Conservation (phyloP, 2,888 invertebrate species). For the Yponomeuta malinellus region DNA sequence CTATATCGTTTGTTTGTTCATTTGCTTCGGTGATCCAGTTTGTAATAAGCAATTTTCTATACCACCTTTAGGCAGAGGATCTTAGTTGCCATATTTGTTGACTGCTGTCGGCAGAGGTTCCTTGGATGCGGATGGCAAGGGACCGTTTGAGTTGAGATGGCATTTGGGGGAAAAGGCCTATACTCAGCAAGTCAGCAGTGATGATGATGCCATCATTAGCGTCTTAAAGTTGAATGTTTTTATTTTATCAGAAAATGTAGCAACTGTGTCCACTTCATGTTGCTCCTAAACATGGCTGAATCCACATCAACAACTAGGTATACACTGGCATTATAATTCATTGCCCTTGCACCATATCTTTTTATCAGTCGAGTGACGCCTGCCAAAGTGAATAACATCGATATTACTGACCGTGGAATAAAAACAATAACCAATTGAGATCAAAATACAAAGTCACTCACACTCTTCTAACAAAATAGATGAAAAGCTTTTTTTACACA, state of each 20-base stretch:
- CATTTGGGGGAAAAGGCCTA: too few relatives aligned
- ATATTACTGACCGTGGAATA: slow-evolving; percentile 9
- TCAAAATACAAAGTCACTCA: not conserved
- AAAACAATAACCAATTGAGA: not conserved
- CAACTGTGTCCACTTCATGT: not conserved
- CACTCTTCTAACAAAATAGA: too few relatives aligned
- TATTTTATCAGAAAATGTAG: not conserved
- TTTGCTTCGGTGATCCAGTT: not conserved
- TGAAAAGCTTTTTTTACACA: too few relatives aligned
- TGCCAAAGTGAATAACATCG: not conserved
- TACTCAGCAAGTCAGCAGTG: too few relatives aligned
- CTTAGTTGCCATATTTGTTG: too few relatives aligned
- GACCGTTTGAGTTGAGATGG: too few relatives aligned
- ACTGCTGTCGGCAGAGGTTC: too few relatives aligned
- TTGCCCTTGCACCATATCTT: slow-evolving; percentile 52
- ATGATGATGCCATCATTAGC: too few relatives aligned
- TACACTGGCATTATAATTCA: slow-evolving; percentile 48
- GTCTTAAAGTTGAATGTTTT: too few relatives aligned
- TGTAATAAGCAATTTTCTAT: not conserved
- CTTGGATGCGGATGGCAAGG: too few relatives aligned
- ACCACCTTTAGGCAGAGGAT: not conserved
- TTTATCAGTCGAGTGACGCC: slow-evolving; percentile 5
- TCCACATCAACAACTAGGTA: not conserved
- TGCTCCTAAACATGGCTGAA: not conserved
- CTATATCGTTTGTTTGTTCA: not conserved